Evolutionary conservation across 2,113 vertebrate species (phyloP).

Genomic region (Protomyctophum bolini): DNA sequence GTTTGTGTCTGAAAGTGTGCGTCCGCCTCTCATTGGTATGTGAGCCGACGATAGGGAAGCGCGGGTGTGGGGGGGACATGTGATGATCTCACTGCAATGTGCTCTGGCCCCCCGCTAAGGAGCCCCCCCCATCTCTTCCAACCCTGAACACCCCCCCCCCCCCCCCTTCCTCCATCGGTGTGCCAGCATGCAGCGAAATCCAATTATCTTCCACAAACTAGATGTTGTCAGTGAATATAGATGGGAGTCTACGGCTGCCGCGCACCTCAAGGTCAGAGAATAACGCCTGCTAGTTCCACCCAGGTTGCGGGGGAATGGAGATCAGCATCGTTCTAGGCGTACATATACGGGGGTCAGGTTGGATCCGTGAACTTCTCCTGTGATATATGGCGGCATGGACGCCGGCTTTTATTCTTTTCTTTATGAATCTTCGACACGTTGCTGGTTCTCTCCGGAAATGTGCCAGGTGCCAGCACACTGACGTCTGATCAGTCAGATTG

Average conservation of each 20-base stretch:
- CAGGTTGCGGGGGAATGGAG: not conserved
- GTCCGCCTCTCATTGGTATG: constrained; percentile 32
- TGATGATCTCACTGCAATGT: constrained; percentile 58
- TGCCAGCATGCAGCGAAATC: constrained; percentile 76
- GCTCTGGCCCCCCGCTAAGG: constrained; percentile 67
- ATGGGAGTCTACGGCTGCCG: constrained; percentile 54
- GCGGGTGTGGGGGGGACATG: constrained; percentile 37
- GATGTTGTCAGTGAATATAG: constrained; percentile 78
- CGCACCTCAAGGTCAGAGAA: constrained; percentile 72
- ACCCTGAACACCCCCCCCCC: constrained; percentile 15
- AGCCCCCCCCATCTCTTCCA: constrained; percentile 52
- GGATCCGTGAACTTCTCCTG: constrained; percentile 40
- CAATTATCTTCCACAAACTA: constrained; percentile 78
- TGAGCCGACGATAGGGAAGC: constrained; percentile 37
- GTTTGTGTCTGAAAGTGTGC: constrained; percentile 38
- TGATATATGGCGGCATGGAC: constrained; percentile 48
- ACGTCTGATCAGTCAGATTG: constrained; percentile 56
- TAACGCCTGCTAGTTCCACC: constrained; percentile 56
- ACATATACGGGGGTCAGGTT: constrained; percentile 38
- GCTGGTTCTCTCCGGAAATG: constrained; percentile 39
- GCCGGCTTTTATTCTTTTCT: constrained; percentile 17
- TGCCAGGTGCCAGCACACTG: constrained; percentile 27
- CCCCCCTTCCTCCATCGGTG: constrained; percentile 42
- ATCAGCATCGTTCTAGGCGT: not conserved
- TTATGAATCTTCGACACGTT: not conserved